Percentiles rank a stretch among this genome's conserved stretches.
Evolutionary conservation across 2,113 vertebrate species (phyloP).

Genomic region (Eulacestoma nigropectus): DNA sequence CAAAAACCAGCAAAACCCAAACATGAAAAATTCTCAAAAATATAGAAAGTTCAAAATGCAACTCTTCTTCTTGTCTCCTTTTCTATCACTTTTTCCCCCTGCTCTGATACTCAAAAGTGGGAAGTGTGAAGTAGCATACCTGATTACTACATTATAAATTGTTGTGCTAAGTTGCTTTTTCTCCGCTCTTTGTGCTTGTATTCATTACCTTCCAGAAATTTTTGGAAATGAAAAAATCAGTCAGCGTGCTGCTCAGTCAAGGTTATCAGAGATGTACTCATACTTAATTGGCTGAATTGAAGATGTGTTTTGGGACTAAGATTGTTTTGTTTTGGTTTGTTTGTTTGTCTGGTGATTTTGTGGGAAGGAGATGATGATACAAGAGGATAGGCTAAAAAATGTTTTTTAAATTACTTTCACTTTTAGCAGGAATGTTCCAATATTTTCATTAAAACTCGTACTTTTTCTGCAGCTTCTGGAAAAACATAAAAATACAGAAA

Average conservation of each 20-base stretch:
- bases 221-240: background rate
- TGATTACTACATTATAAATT: rapidly evolving
- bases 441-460: background rate
- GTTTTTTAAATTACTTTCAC: background rate
- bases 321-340: background rate
- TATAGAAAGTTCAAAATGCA: background rate
- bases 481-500: conserved; percentile 88
- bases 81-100: rapidly evolving
- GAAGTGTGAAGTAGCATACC: background rate
- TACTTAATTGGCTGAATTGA: background rate
- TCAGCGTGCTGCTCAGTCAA: background rate
- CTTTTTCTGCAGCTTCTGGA: conserved; percentile 82
- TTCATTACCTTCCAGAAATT: background rate
- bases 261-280: background rate
- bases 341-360: background rate
- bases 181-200: background rate
- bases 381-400: background rate
- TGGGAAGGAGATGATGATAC: background rate
- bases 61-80: background rate
- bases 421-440: background rate
- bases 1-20: rapidly evolving
- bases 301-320: background rate
- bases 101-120: background rate
- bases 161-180: background rate
- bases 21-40: background rate